Evolutionary conservation across 53 echinoderm and acorn worm species (phyloP), one percentile per base, ranked within the genome.

Genomic region (Luidia sarsii): DNA sequence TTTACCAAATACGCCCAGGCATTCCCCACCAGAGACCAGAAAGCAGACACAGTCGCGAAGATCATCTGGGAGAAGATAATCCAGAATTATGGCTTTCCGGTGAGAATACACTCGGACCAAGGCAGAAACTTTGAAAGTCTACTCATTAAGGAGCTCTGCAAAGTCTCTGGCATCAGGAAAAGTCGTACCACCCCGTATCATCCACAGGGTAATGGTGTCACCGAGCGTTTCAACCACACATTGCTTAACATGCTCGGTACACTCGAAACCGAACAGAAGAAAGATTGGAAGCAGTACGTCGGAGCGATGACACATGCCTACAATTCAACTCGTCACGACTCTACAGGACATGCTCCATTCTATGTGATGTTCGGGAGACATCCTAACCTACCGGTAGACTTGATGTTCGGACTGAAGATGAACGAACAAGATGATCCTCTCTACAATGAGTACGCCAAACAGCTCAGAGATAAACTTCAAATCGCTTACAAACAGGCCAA

Each of bases 301-400:
- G 60, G 75, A 0, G 25, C 30, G 0, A 55, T 55, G 33, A 29
- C 75, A 22, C 75, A 55, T 29, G 75, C 60, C 1, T 71, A 71
- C 19, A 71, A 71, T 16, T 38, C 71, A 15, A 71, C 71, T 1
- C 13, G 33, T 2, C 65, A 80, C 33, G 65, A 65, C 5, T 28
- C 80, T 7, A 64, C 64, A 1, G 66, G 80, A 0, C 50, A 62
- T 28, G 51, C 80, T 1, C 80, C 73, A 23, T 83, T 67, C 37
- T 43, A 39, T 19, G 41, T 71, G 13, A 71, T 71, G 60, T 84
- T 85, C 32, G 73, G 73, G 8, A 32, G 75, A 25, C 65, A 85
- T 24, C 75, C 85, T 1, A 73, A 54, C 18, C 29, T 75, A 2
- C 85, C 85, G 1, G 62, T 85, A 7, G 85, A 85, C 53, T 18